Base-by-base conservation (phyloP, 2,888 invertebrate genomes). In the Perizoma affinitatum region DNA sequence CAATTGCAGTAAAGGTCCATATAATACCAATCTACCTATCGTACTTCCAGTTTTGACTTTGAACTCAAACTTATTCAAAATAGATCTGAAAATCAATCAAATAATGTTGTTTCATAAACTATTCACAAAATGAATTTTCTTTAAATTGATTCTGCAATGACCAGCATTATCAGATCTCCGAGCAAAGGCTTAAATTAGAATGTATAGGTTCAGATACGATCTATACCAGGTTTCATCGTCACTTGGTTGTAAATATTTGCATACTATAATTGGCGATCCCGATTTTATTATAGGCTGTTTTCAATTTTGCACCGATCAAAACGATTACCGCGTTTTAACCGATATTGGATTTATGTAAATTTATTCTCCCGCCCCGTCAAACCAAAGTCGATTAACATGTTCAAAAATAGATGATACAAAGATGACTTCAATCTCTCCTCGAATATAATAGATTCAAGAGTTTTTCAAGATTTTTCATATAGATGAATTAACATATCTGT, bases 291-390 rank as follows among this genome's bases (percentile, higher is more conserved):
- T 70, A 62, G 54, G 56, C 58, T 64, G 61, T 74, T 71, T 79
- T 76, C 76, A 74, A 80, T 79, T 76, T 72, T 58, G 61, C 60
- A 52, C 59, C 60, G 61, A 71, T 73, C 79, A 76, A 72, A 69
- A 58, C 70, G 68, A 78, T 83, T 79, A 82, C 63, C 72, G 55
- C 61, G 71, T 69, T 68, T 73, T 73, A 74, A 70, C 67, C 66
- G 69, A 72, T 79, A 83, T 80, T 79, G 74, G 73, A 73, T 79
- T 83, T 83, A 82, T 82, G 81, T 72, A 76, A 80, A 83, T 80
- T 66, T 65, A 67, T 70, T 69, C 70, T 59, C 61, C 64, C 63
- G 53, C 55, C 22, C n/a, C 56, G 58, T 59, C 61, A 61, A 51
- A 55, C 58, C 61, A 58, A 54, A 45, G 44, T 54, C 33, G 43